Base-by-base conservation (phyloP, 2,888 invertebrate species). In the Calliphora vomitoria region DNA sequence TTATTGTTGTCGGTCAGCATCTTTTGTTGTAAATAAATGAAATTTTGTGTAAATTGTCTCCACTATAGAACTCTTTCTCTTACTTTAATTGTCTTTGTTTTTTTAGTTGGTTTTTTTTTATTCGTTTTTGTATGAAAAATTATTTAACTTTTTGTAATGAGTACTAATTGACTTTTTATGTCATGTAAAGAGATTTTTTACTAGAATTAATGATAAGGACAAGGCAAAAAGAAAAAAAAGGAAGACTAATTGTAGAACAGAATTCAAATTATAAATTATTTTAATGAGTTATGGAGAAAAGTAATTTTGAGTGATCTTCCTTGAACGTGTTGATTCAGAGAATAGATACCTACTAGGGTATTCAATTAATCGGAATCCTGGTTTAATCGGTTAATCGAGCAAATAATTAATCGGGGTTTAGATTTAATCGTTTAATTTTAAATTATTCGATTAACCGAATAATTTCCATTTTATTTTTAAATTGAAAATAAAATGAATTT, bases 111-210 rank as follows among this genome's bases (percentile, higher is more conserved):
- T 0, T 38, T 53, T 53, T 53, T 53, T 44, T 20, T 79, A 31
- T 13, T 58, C 15, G 10, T 18, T 71, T 62, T 53, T 47, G 25
- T 11, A 69, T 44, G 20, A 60, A 66, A 41, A 66, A 25, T 25
- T 41, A 31, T 64, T 68, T 31, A 62, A 68, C 20, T 53, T 62
- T 68, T 68, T 64, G 68, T 71, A 60, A 74, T 79, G 25, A 79
- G 69, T 69, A 71, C 76, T 87, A 87, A 87, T 87, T 84, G 87
- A 78, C 81, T 81, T 87, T 74, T 82, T 78, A 68, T 82, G 72
- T 82, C 25, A 25, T 69, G 18, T 20, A 72, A 74, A 58, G 55
- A 71, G 47, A 35, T 60, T 25, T 60, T n/a, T 25, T 38, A 35
- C 38, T 60, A 18, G 47, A 72, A 35, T 47, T 66, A 58, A 55